Percentiles rank a stretch among this genome's conserved stretches.
These are phyloP conservation scores for Pitangus sulphuratus DNA, from an alignment of 2,797 vertebrate genomes.

Conservation along the genomic window DNA sequence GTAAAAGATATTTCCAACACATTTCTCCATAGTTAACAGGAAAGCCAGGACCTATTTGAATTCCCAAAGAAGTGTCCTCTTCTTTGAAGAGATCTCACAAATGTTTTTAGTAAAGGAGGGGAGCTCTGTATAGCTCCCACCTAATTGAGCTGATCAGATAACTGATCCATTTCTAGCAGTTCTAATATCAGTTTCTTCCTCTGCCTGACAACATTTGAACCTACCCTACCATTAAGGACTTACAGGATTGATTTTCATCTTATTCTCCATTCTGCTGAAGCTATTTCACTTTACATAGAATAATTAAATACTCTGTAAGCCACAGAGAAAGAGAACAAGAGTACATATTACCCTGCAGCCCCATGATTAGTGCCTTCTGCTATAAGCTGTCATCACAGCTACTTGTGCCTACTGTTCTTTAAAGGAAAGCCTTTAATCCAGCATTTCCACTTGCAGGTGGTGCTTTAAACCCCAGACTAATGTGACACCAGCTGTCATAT, in stretches of 20 bases:
- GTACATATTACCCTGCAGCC: conserved; percentile 14
- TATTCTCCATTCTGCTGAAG: not conserved
- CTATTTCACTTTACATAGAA: conserved; percentile 32
- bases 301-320: conserved; percentile 28
- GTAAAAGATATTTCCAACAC: not conserved
- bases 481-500: not conserved
- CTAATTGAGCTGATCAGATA: not conserved
- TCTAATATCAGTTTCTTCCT: conserved; percentile 5
- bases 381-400: conserved; percentile 10
- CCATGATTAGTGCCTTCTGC: not conserved
- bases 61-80: not conserved
- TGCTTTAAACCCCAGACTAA: not conserved
- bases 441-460: not conserved
- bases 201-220: conserved; percentile 21
- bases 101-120: not conserved
- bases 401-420: not conserved
- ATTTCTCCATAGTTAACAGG: not conserved
- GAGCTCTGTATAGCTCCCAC: not conserved
- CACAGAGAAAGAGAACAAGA: conserved; percentile 18
- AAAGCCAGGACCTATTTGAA: not conserved
- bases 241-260: conserved; percentile 42
- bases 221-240: conserved; percentile 22
- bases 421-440: not conserved
- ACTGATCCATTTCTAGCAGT: not conserved
- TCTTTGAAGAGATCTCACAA: not conserved